These are phyloP conservation scores for Caenorhabditis drosophilae DNA, from an alignment of 2,888 invertebrate genomes.

Conservation along the genomic window DNA sequence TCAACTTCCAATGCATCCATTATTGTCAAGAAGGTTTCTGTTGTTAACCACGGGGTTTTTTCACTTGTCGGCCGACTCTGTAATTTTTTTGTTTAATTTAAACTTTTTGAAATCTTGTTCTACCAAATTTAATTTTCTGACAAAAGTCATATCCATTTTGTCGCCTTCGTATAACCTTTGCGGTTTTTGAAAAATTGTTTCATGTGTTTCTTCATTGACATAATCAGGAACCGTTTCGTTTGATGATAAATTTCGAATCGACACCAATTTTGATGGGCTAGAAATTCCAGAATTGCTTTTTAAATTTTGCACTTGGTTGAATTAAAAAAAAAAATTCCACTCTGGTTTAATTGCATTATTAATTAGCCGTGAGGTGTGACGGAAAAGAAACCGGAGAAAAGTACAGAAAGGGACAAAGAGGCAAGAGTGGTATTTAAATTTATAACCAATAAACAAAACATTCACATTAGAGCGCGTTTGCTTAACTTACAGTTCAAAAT, in stretches of 20 bases:
- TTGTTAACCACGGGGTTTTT: too few relatives aligned
- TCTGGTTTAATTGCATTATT: too few relatives aligned
- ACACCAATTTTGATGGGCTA: neutral
- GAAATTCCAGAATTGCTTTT: neutral
- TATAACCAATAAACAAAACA: neutral
- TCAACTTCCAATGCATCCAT: slow-evolving; percentile 49
- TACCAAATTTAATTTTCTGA: slow-evolving; percentile 23
- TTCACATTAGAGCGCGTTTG: too few relatives aligned
- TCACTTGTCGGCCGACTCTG: slow-evolving; percentile 7
- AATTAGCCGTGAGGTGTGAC: too few relatives aligned
- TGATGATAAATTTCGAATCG: slow-evolving; percentile 1
- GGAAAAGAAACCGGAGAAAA: too few relatives aligned
- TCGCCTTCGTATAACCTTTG: slow-evolving; percentile 30
- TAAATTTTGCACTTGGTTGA: too few relatives aligned
- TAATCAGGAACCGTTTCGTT: neutral
- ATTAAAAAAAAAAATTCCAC: too few relatives aligned
- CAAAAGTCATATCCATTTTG: slow-evolving; percentile 29
- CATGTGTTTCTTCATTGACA: too few relatives aligned
- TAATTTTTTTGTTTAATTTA: neutral
- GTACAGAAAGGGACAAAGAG: too few relatives aligned
- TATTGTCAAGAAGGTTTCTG: slow-evolving; percentile 35
- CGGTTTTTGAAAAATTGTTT: neutral
- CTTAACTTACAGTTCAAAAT: slow-evolving; percentile 2
- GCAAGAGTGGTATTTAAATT: neutral
- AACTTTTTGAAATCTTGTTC: too few relatives aligned